Evolutionary conservation across 2,888 invertebrate species (phyloP), one percentile per base, ranked within the genome.

Genomic region (Ischnura elegans): DNA sequence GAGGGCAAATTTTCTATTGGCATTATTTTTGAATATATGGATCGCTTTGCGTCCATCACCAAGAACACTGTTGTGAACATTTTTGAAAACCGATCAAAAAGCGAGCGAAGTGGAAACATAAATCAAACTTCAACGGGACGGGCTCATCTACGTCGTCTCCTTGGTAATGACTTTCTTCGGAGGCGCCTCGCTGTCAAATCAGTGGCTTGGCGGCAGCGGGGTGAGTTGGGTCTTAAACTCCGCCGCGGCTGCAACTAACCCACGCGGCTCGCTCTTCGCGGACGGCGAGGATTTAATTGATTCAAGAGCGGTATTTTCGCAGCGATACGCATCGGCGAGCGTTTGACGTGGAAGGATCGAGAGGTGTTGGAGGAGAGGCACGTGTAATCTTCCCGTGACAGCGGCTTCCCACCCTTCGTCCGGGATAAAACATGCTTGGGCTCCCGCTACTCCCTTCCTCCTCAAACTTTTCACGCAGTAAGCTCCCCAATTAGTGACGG

Each of bases 241-340:
- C n/a, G n/a, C 8, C 76, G 76, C 76, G 2, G 29, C 6, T 66
- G 8, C 61, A 61, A 16, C 25, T 25, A n/a, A n/a, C n/a, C 47
- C 47, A 66, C 29, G n/a, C n/a, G 19, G 76, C 76, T 76, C 76
- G 10, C 36, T 76, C 76, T 76, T 76, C 76, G 36, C 76, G 36
- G 76, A 8, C n/a, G 76, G 13, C 13, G 76, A 36, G 76, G 76
- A 76, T 76, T 76, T 76, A 76, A 76, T 76, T 76, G 76, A 76
- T 76, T 76, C 16, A 36, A 76, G 76, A 13, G 76, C 8, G 29
- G 76, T 36, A 10, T 76, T 76, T 36, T 36, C 76, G 76, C 29
- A 36, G 29, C 76, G n/a, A n/a, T 36, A 76, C 36, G 61, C n/a
- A n/a, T 13, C 29, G 29, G 29, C 29, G 13, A 13, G n/a, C 21